A percentile compares a stretch with the other conserved stretches of the same genome.
Conservation (phyloP, 2,797 vertebrate species). For the Myoxocephalus aenaeus region DNA sequence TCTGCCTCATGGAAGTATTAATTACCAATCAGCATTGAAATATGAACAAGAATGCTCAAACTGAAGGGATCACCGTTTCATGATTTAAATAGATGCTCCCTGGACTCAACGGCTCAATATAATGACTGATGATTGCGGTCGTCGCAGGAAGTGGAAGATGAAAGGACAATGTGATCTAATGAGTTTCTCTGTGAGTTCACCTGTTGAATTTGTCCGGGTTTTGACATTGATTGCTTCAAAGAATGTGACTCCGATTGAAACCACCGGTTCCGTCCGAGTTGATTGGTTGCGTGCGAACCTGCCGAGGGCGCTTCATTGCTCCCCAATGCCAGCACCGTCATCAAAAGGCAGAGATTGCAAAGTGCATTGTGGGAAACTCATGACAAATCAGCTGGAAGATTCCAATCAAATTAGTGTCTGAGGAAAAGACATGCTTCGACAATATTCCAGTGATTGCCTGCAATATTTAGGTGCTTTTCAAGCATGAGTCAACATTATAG, state of each 20-base stretch:
- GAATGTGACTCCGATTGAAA: constrained; percentile 51
- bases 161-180: constrained; percentile 60
- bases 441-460: constrained; percentile 31
- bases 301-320: not conserved
- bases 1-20: not conserved
- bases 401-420: constrained; percentile 45
- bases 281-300: constrained; percentile 50
- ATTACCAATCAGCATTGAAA: constrained; percentile 7
- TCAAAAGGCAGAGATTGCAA: constrained; percentile 45
- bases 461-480: constrained; percentile 26
- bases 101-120: not conserved
- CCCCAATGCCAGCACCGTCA: constrained; percentile 2
- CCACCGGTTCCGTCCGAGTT: constrained; percentile 28
- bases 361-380: constrained; percentile 28
- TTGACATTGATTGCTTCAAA: constrained; percentile 59
- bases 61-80: not conserved
- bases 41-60: not conserved
- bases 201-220: constrained; percentile 35
- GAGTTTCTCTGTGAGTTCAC: constrained; percentile 43
- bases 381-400: constrained; percentile 36
- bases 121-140: constrained; percentile 48
- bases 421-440: constrained; percentile 13
- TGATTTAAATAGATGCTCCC: constrained; percentile 8
- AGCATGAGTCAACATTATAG: not conserved
- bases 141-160: constrained; percentile 38